phyloP scores from a whole-genome alignment of 2,888 invertebrate species.

The Sphaerophoria rueppellii region DNA sequence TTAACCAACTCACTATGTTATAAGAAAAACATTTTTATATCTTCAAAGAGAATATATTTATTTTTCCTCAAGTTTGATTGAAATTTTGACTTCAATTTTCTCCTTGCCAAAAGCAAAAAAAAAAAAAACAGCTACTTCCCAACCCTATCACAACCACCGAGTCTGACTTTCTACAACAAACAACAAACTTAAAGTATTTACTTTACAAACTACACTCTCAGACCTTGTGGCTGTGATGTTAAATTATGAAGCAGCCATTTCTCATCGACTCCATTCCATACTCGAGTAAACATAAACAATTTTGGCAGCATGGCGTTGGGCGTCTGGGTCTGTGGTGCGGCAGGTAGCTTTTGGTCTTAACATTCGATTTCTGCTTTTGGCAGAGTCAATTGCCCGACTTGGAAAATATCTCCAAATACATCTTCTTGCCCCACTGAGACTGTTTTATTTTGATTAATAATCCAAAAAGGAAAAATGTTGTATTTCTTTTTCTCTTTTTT shows the following conservation, averaged over 20 bases:
- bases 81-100: no score
- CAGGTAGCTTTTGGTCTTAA: slow-evolving; percentile 28
- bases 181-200: slow-evolving; percentile 3
- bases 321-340: not conserved
- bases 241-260: slow-evolving; percentile 13
- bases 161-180: not conserved
- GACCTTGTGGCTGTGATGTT: slow-evolving; percentile 4
- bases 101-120: no score
- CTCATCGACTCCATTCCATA: slow-evolving; percentile 2
- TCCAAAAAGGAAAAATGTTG: slow-evolving; percentile 50
- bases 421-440: slow-evolving; percentile 61
- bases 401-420: slow-evolving; percentile 65
- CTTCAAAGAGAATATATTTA: no score
- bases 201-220: not conserved
- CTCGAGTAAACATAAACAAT: slow-evolving; percentile 20
- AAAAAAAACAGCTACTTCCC: no score
- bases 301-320: not conserved
- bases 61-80: no score
- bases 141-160: no score
- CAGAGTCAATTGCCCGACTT: slow-evolving; percentile 62
- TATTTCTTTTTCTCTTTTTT: slow-evolving; percentile 19
- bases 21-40: no score
- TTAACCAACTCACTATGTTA: no score
- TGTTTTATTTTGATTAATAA: slow-evolving; percentile 72
- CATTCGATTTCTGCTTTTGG: slow-evolving; percentile 54